Percentiles rank a stretch among this genome's conserved stretches.
phyloP scores from a whole-genome alignment of 2,113 vertebrate species.

The Tetraodon nigroviridis region DNA sequence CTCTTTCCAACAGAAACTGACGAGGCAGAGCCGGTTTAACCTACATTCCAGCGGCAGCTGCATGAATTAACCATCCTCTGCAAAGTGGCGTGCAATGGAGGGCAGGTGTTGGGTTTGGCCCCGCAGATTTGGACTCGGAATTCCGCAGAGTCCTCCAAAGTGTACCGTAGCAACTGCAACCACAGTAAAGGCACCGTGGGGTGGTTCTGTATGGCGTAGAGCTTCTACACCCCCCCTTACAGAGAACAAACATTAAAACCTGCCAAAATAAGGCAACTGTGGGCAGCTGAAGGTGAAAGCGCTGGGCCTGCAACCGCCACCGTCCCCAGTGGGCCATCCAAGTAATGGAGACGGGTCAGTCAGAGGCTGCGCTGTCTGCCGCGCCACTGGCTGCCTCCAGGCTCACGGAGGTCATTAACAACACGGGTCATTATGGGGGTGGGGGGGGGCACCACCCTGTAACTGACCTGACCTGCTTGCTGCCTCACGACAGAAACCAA shows the following conservation, averaged over 20 bases:
- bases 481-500: no score
- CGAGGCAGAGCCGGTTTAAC: conserved; percentile 29
- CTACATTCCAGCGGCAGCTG: conserved; percentile 28
- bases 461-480: conserved; percentile 30
- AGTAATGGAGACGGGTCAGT: conserved; percentile 51
- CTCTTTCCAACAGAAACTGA: conserved; percentile 17
- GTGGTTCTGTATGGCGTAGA: no score
- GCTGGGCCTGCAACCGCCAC: conserved; percentile 11
- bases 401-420: conserved; percentile 65
- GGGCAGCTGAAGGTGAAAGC: conserved; percentile 7
- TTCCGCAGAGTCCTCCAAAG: no score
- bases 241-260: background rate
- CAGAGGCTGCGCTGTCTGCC: conserved; percentile 64
- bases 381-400: conserved; percentile 57
- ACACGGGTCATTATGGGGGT: conserved; percentile 59
- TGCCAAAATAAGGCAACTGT: conserved; percentile 14
- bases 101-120: no score
- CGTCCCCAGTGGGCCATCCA: conserved; percentile 37
- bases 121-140: no score
- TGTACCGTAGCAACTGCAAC: no score
- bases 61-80: no score
- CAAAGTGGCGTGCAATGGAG: no score
- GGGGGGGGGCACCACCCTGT: conserved; percentile 34
- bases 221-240: no score
- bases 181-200: no score